Percentiles rank a stretch among this genome's conserved stretches.
phyloP scores from a whole-genome alignment of 2,888 invertebrate genomes.

The Rhamphomyia laevipes region DNA sequence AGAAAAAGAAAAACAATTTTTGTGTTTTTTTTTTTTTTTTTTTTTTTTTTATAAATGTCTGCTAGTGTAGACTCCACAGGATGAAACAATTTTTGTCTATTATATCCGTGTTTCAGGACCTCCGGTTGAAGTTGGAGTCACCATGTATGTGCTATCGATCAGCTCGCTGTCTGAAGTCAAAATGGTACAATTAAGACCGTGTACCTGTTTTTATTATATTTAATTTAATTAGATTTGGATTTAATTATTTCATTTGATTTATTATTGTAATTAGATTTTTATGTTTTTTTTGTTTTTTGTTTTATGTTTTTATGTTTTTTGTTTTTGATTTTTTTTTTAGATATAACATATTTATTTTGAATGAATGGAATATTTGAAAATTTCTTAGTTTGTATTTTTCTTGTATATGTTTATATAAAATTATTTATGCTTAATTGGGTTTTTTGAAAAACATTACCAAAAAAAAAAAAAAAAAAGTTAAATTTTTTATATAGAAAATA shows the following conservation, averaged over 20 bases:
- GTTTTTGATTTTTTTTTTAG: no score
- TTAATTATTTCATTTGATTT: conserved; percentile 14
- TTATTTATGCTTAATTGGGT: no score
- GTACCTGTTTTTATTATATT: conserved; percentile 20
- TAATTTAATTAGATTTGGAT: conserved; percentile 14
- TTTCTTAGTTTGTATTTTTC: conserved; percentile 5
- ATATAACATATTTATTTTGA: not conserved
- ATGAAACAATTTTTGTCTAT: conserved; percentile 12
- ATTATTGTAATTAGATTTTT: no score
- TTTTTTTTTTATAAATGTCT: not conserved
- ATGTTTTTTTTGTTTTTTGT: conserved; percentile 6
- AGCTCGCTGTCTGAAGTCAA: conserved; percentile 96
- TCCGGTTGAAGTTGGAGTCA: conserved; percentile 95
- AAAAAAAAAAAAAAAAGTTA: no score
- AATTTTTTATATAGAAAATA: no score
- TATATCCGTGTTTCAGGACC: conserved; percentile 64
- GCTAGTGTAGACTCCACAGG: conserved; percentile 1
- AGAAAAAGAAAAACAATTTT: not conserved
- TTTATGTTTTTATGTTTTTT: not conserved
- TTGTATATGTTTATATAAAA: not conserved
- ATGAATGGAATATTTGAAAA: not conserved
- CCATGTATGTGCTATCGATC: conserved; percentile 97
- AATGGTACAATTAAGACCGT: conserved; percentile 63
- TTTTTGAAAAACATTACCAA: no score
- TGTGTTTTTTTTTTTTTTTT: not conserved